Conservation (phyloP, 2,797 vertebrate species). For the Coregonus suidteri region DNA sequence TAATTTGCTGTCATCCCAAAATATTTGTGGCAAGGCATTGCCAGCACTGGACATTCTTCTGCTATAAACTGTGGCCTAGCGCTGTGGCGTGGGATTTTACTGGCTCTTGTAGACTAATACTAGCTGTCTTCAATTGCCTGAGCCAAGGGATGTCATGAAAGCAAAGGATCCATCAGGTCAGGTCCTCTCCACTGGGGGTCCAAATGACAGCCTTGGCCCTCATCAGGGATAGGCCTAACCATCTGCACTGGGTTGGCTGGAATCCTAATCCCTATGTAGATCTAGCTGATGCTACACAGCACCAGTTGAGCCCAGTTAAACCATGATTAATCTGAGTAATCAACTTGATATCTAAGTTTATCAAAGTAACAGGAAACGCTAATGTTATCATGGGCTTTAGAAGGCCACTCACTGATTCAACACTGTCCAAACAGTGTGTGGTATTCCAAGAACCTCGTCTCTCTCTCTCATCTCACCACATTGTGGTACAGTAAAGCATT, state of each 20-base stretch:
- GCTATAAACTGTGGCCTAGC: background rate
- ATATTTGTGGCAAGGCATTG: background rate
- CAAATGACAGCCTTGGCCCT: background rate
- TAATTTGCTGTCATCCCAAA: background rate
- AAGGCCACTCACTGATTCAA: no score
- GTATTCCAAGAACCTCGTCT: no score
- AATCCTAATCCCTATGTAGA: background rate
- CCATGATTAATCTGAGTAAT: no score
- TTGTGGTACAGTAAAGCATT: no score
- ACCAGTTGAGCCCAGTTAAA: no score
- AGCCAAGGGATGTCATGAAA: conserved; percentile 3
- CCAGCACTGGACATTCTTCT: background rate
- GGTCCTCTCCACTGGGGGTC: background rate
- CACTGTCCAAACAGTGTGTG: no score
- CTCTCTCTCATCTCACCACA: no score
- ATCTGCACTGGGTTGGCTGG: background rate
- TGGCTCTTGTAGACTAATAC: background rate
- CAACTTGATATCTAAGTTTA: no score
- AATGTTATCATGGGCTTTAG: no score
- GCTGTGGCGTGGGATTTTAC: background rate
- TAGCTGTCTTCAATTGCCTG: background rate
- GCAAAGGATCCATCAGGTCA: conserved; percentile 21
- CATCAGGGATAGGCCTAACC: background rate
- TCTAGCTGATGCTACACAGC: background rate
- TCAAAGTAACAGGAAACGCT: no score